Evolutionary conservation across 2,888 invertebrate species (phyloP).

Genomic region (Plusia festucae): DNA sequence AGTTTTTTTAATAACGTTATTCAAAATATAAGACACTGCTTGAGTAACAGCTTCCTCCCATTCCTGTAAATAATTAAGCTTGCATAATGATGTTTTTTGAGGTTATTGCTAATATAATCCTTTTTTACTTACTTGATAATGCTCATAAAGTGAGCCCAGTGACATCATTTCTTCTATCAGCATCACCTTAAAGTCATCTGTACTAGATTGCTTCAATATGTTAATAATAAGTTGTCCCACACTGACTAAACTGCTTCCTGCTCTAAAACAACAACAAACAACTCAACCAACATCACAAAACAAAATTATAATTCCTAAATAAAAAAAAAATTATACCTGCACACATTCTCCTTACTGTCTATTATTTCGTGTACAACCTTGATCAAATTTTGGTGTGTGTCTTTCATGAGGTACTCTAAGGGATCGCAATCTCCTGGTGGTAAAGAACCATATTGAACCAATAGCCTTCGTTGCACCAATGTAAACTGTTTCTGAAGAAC

Average conservation of each 20-base stretch:
- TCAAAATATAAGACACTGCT: conserved; percentile 90
- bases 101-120: no score
- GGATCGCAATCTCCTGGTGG: conserved; percentile 93
- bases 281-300: background rate
- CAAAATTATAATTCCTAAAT: background rate
- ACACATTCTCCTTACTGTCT: conserved; percentile 75
- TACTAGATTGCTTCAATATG: conserved; percentile 69
- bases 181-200: conserved; percentile 75
- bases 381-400: conserved; percentile 91
- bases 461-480: conserved; percentile 92
- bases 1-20: conserved; percentile 90
- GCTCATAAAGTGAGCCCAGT: conserved; percentile 76
- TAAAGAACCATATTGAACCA: conserved; percentile 94
- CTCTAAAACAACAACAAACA: conserved; percentile 65
- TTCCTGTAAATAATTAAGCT: conserved; percentile 85
- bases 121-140: conserved; percentile 74
- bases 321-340: conserved; percentile 76
- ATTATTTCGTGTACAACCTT: conserved; percentile 84
- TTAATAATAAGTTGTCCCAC: conserved; percentile 75
- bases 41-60: conserved; percentile 94
- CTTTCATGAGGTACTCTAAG: conserved; percentile 92
- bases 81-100: background rate
- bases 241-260: conserved; percentile 73
- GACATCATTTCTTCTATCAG: conserved; percentile 82
- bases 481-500: conserved; percentile 93